phyloP scores from a whole-genome alignment of 2,888 invertebrate species.

The Oxyscelio sp. region DNA sequence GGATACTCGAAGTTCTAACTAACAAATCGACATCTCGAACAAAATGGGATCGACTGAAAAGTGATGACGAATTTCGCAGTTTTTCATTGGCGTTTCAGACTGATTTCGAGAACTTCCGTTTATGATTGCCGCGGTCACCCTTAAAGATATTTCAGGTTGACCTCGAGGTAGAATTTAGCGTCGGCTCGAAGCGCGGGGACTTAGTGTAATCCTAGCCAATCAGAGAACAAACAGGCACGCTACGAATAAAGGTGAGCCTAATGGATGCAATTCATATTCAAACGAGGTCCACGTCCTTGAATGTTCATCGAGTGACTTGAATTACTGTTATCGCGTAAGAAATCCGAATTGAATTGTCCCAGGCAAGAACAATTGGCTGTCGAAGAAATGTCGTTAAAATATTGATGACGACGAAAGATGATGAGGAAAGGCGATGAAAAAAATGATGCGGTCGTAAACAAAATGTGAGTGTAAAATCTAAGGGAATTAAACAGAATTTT shows the following conservation, averaged over 20 bases:
- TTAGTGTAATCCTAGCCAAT: constrained; percentile 84
- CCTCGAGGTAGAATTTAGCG: constrained; percentile 61
- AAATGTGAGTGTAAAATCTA: no score
- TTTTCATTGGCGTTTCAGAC: constrained; percentile 14
- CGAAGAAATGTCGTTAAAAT: neutral
- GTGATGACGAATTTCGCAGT: no score
- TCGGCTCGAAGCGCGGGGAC: constrained; percentile 62
- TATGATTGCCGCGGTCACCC: constrained; percentile 43
- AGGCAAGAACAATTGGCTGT: neutral
- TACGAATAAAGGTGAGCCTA: constrained; percentile 85
- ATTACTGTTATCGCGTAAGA: constrained; percentile 70
- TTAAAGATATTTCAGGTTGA: constrained; percentile 65
- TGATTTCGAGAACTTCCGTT: constrained; percentile 39
- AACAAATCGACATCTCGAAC: no score
- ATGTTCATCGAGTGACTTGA: constrained; percentile 77
- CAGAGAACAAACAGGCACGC: constrained; percentile 86
- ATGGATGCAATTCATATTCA: constrained; percentile 87
- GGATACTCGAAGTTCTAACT: no score
- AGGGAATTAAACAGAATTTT: no score
- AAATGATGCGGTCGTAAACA: no score
- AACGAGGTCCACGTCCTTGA: constrained; percentile 85
- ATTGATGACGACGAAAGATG: neutral
- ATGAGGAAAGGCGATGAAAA: no score
- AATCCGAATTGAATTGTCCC: constrained; percentile 35
- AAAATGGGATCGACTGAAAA: no score